Evolutionary conservation across 2,888 invertebrate species (phyloP), one percentile per base, ranked within the genome.

Genomic region (Marasmarcha lunaedactyla): DNA sequence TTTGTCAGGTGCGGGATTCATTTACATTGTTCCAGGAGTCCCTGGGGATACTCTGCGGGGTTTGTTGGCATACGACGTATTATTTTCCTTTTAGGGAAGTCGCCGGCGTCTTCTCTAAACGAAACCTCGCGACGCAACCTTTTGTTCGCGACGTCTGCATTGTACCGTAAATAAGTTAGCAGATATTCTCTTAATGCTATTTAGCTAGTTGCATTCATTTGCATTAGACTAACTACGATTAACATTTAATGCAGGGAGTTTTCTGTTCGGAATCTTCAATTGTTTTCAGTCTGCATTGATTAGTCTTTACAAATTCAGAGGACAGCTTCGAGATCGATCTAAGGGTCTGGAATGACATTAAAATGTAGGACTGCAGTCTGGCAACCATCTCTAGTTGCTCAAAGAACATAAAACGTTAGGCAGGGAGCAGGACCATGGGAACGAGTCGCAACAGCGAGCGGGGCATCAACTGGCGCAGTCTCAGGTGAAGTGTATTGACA

Each of bases 81-180:
- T 83, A 81, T 83, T 81, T 74, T 78, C 83, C 83, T 74, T 83
- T 81, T 83, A 83, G 79, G 83, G 79, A 74, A 57, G 66, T 73
- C 79, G 81, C 79, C 78, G 34, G 34, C 34, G 68, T 76, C 72
- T 69, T 59, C 64, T 57, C 66, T 69, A 55, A 65, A 63, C 66
- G 60, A 62, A 59, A 56, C 55, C 62, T 51, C 64, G 67, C 61
- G 59, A 59, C 64, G 59, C 70, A 69, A 72, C 73, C 79, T 74
- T 76, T 20, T 77, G 79, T 76, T 70, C 65, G 59, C 56, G 54
- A 83, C 81, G 71, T 79, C 71, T 81, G 81, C 79, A 83, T 81
- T 78, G 81, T 81, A 70, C 77, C 70, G 73, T 79, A 79, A 81
- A 81, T 79, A 83, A 77, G 73, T 68, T 69, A 67, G 20, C 20